Evolutionary conservation across 2,888 invertebrate genomes (phyloP), one percentile per base, ranked within the genome.

Genomic region (Papilio protenor): DNA sequence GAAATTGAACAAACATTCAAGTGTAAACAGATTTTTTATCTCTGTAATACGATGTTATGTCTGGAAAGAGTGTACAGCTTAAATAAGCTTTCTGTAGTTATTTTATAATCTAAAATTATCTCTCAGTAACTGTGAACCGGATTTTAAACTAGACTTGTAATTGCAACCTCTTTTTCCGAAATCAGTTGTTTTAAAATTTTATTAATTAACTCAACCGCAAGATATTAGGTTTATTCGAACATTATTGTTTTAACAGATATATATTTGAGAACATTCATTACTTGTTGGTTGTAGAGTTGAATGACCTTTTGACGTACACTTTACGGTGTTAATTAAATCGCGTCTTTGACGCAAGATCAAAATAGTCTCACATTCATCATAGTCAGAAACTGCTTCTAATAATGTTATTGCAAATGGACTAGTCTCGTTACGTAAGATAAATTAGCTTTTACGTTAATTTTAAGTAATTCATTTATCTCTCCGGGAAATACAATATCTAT

Each of bases 331-430:
- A 72, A 75, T 77, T 74, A 74, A 40, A 21, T 45, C 40, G 18
- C 49, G 69, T n/a, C 45, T 78, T 78, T 72, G 75, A 72, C 64
- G 64, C 75, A 64, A 71, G n/a, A 75, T 75, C 75, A 64, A 71
- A 75, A 64, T 78, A 71, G 64, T 2, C 23, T 40, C 71, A 75
- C 75, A 78, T 78, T 78, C 18, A 78, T 78, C 78, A 73, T 14
- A 40, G 75, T 61, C 75, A 71, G 55, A 75, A 72, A 52, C 55
- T 49, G 11, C 61, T 45, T 45, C 66, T 75, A 77, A 61, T 75
- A 59, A 59, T 70, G 71, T 45, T 49, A 69, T 59, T 70, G 70
- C 49, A 74, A 73, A 74, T 59, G 45, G 70, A 77, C 55, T 55
- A 23, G 66, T 69, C 47, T 77, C 11, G 16, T 66, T 66, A 47